A percentile compares a stretch with the other conserved stretches of the same genome.
Conservation (phyloP, 2,113 vertebrate genomes). For the Agelaius tricolor region DNA sequence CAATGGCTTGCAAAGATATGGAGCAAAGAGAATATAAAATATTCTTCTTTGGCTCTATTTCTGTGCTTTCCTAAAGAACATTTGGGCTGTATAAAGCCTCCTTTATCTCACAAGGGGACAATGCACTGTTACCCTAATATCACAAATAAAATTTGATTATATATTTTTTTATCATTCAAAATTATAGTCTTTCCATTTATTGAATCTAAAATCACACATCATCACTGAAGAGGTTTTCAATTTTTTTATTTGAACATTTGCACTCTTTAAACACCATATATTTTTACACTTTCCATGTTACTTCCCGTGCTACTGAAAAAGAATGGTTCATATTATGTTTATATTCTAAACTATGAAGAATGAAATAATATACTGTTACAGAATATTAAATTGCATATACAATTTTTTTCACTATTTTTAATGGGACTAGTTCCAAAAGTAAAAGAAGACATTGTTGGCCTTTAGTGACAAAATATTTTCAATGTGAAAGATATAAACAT, state of each 20-base stretch:
- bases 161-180: neutral
- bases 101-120: neutral
- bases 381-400: neutral
- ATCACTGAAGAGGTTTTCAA: neutral
- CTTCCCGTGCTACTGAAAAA: neutral
- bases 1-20: neutral
- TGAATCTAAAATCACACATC: neutral
- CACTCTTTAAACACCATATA: neutral
- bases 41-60: neutral
- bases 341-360: neutral
- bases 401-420: neutral
- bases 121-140: neutral
- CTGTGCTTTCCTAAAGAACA: neutral
- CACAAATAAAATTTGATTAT: neutral
- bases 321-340: neutral
- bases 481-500: neutral
- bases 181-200: neutral
- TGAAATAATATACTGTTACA: neutral
- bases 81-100: neutral
- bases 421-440: neutral
- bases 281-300: neutral
- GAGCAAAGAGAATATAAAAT: neutral
- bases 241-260: neutral
- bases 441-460: neutral
- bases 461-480: neutral